These are phyloP conservation scores for Taenioides sp. DNA, from an alignment of 2,797 vertebrate species.

Conservation along the genomic window DNA sequence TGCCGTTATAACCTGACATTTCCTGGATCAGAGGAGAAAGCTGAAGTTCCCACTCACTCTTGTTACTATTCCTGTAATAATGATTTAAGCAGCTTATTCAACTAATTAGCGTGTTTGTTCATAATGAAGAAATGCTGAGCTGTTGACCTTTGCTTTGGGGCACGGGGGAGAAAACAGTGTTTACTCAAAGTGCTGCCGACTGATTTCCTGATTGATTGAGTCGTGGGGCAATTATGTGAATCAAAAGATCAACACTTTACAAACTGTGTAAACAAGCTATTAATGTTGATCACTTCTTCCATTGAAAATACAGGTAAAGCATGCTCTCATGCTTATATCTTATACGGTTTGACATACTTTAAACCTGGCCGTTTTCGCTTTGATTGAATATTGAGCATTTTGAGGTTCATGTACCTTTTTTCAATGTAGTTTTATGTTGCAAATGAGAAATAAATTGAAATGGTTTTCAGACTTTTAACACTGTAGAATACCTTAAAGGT, in stretches of 20 bases:
- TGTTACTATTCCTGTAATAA: slow-evolving; percentile 22
- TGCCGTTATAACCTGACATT: slow-evolving; percentile 29
- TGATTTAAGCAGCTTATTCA: slow-evolving; percentile 38
- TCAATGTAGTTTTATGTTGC: no score
- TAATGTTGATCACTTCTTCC: slow-evolving; percentile 67
- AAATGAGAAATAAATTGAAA: not conserved
- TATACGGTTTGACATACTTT: slow-evolving; percentile 8
- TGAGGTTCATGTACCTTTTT: no score
- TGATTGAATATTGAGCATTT: no score
- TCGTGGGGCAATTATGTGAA: slow-evolving; percentile 67
- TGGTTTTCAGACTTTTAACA: not conserved
- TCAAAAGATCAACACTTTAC: slow-evolving; percentile 56
- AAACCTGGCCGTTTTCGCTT: slow-evolving; percentile 30
- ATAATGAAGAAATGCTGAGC: slow-evolving; percentile 33
- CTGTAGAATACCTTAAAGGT: not conserved
- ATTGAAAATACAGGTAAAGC: slow-evolving; percentile 58
- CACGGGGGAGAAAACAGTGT: slow-evolving; percentile 57
- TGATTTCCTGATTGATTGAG: slow-evolving; percentile 73
- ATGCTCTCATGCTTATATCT: not conserved
- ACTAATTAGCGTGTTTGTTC: slow-evolving; percentile 54
- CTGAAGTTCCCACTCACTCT: not conserved
- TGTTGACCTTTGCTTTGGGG: slow-evolving; percentile 28
- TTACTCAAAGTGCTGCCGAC: slow-evolving; percentile 69
- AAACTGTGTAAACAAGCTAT: slow-evolving; percentile 74
- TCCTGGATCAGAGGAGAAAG: slow-evolving; percentile 36